These are phyloP conservation scores for Drosophila algonquin DNA, from an alignment of 2,888 invertebrate genomes.

Conservation along the genomic window DNA sequence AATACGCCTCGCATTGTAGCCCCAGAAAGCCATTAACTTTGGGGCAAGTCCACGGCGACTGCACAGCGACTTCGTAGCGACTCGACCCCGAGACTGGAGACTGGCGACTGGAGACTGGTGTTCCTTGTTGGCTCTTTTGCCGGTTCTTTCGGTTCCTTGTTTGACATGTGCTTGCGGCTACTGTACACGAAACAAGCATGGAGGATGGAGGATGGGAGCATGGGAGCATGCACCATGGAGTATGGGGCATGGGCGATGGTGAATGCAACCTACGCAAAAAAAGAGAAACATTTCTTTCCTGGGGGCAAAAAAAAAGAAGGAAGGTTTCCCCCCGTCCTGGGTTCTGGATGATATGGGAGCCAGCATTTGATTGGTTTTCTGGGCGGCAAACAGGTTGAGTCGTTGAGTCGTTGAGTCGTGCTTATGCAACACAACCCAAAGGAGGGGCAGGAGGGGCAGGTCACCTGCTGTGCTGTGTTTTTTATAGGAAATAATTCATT, in stretches of 20 bases:
- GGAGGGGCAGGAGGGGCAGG: too few relatives aligned
- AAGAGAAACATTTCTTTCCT: conserved; percentile 15
- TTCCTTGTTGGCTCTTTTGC: conserved; percentile 42
- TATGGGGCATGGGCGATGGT: conserved; percentile 3
- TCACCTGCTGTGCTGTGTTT: conserved; percentile 32
- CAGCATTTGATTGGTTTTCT: conserved; percentile 25
- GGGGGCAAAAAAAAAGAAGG: conserved; percentile 7
- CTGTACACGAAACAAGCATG: conserved; percentile 46
- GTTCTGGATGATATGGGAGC: conserved; percentile 41
- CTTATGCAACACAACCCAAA: conserved; percentile 21
- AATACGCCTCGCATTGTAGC: conserved; percentile 58
- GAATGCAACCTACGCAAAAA: conserved; percentile 54
- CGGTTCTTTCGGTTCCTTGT: conserved; percentile 35
- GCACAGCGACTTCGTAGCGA: not conserved
- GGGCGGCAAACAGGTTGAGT: conserved; percentile 33
- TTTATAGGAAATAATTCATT: conserved; percentile 33
- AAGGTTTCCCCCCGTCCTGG: conserved; percentile 1
- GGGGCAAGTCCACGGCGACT: not conserved
- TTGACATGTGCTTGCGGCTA: conserved; percentile 71
- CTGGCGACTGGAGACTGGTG: conserved; percentile 33
- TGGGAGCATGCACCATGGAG: not conserved
- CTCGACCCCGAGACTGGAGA: conserved; percentile 26
- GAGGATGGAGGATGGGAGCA: not conserved
- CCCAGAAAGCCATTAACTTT: conserved; percentile 65
- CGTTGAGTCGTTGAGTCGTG: conserved; percentile 6